Evolutionary conservation across 2,888 invertebrate species (phyloP).

Genomic region (Oligia strigilis): DNA sequence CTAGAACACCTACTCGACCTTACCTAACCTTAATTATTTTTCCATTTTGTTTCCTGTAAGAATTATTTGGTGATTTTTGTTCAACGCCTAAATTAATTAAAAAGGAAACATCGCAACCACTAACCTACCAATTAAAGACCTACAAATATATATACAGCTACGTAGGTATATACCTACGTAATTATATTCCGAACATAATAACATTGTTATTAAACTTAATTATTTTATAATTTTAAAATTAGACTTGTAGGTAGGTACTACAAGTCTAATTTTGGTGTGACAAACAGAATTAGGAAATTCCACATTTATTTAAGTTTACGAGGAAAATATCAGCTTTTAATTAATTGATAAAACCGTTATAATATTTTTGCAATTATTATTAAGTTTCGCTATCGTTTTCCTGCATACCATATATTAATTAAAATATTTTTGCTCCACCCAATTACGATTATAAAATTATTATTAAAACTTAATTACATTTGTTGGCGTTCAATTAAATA

Average conservation of each 20-base stretch:
- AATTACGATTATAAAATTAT: conserved; percentile 57
- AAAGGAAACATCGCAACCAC: background rate
- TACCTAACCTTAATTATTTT: background rate
- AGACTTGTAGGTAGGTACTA: background rate
- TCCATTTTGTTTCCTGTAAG: conserved; percentile 2
- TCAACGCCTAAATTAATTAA: background rate
- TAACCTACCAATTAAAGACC: background rate
- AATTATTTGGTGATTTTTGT: background rate
- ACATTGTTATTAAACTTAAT: background rate
- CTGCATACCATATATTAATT: conserved; percentile 61
- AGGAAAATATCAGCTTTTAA: conserved; percentile 66
- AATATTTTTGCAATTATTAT: conserved; percentile 66
- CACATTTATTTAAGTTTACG: conserved; percentile 50
- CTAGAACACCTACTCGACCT: fast-evolving
- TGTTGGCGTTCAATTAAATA: conserved; percentile 51
- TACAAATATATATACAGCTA: background rate
- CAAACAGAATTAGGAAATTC: conserved; percentile 68
- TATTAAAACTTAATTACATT: conserved; percentile 56
- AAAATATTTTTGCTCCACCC: conserved; percentile 47
- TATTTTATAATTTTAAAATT: conserved; percentile 6
- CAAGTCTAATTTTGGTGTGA: conserved; percentile 24
- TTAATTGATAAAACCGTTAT: conserved; percentile 64
- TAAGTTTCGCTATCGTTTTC: conserved; percentile 66
- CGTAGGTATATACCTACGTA: no score
- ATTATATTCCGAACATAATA: background rate